These are phyloP conservation scores for Atopsyche davidsoni DNA, from an alignment of 1,140 invertebrate species.

Conservation along the genomic window DNA sequence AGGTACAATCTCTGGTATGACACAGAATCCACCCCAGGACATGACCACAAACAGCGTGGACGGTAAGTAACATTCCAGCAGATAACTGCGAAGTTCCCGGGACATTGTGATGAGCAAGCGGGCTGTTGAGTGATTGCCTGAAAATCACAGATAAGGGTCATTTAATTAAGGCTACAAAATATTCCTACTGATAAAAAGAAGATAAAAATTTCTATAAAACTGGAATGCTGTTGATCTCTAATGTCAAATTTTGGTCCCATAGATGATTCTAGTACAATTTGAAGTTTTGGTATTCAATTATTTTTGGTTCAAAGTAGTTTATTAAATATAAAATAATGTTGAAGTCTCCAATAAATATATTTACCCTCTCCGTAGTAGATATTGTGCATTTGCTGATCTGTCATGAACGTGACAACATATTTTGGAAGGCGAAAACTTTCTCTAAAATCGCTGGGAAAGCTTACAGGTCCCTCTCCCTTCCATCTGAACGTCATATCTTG, in stretches of 20 bases:
- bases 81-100: constrained; percentile 52
- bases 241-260: too few relatives aligned
- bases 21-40: constrained; percentile 60
- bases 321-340: too few relatives aligned
- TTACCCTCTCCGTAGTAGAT: constrained; percentile 56
- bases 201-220: constrained; percentile 3
- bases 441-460: constrained; percentile 46
- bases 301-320: not conserved
- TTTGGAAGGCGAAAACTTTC: constrained; percentile 52
- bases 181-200: too few relatives aligned
- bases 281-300: not conserved
- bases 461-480: constrained; percentile 48
- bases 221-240: too few relatives aligned
- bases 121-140: constrained; percentile 53
- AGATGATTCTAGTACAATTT: not conserved
- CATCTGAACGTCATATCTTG: constrained; percentile 53
- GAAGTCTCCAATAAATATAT: too few relatives aligned
- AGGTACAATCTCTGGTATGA: constrained; percentile 57
- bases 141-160: constrained; percentile 17
- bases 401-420: constrained; percentile 54
- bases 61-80: constrained; percentile 58
- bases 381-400: constrained; percentile 51
- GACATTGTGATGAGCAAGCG: constrained; percentile 52
- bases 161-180: too few relatives aligned
- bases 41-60: constrained; percentile 59